phyloP scores from a whole-genome alignment of 2,888 invertebrate species.

The Stenotaenia linearis region DNA sequence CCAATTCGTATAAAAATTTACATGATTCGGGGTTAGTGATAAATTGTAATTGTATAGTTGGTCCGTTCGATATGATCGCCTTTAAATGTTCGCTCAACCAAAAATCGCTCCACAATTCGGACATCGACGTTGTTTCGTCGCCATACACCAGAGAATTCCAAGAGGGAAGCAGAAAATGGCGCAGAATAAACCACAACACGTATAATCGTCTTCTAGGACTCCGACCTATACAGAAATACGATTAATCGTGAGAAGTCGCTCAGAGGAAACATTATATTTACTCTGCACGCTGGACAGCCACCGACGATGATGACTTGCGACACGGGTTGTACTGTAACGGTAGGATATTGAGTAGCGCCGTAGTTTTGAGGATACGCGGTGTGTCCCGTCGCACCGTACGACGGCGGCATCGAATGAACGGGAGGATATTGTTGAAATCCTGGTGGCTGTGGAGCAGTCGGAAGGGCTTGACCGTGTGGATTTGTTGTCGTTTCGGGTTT shows the following conservation, averaged over 20 bases:
- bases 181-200: constrained; percentile 74
- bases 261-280: constrained; percentile 44
- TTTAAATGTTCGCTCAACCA: no score
- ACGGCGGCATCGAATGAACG: no score
- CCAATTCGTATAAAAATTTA: no score
- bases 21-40: no score
- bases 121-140: constrained; percentile 75
- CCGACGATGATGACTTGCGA: constrained; percentile 77
- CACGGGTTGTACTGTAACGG: constrained; percentile 51
- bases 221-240: constrained; percentile 37
- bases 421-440: no score
- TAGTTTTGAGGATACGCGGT: no score
- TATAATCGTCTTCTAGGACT: constrained; percentile 57
- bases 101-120: constrained; percentile 81
- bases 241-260: background rate
- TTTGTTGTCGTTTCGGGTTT: no score
- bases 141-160: constrained; percentile 79
- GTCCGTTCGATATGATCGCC: no score
- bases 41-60: no score
- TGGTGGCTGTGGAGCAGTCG: no score
- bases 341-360: no score
- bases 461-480: no score
- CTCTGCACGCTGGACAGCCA: constrained; percentile 81
- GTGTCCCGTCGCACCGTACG: background rate
- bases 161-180: constrained; percentile 80